Evolutionary conservation across 1,140 invertebrate species (phyloP), one percentile per base, ranked within the genome.

Genomic region (Sipha flava): DNA sequence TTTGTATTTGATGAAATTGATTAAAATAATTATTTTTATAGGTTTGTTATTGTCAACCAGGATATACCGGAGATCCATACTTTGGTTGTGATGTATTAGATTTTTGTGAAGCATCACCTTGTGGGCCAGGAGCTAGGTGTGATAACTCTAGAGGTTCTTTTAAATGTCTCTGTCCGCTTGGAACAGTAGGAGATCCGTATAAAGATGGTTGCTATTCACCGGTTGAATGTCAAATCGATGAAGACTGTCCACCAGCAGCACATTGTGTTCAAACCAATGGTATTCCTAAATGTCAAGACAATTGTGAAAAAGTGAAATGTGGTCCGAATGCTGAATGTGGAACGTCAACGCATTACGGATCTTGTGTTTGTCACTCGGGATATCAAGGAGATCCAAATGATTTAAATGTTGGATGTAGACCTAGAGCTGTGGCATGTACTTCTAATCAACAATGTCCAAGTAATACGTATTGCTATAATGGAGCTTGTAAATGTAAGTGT

Each of bases 311-410:
- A 73, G 95, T 93, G 84, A 90, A 91, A 3, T 98, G 96, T 84
- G 95, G 95, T 21, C 91, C 94, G 18, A 97, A 97, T 85, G 92
- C 94, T 1, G 93, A 94, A 86, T 97, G 95, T 84, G 94, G 92
- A 9, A 93, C 94, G 7, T 77, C 37, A 6, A 29, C 73, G 4
- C 93, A 91, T 80, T 94, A 96, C 87, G 94, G 94, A 18, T 94
- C 94, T 5, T 97, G 95, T 84, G 90, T 94, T 88, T 97, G 95
- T 84, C 90, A 92, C 84, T 86, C 90, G 59, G 94, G 95, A 6
- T 95, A 91, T 83, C 91, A 92, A 84, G 93, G 94, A 21, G 92
- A 95, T 86, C 92, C 94, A 0, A 88, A 87, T 66, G 90, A 92
- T 85, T 81, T 89, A 75, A 87, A 87, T 73, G 86, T 90, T 82